Percentiles rank a stretch among this genome's conserved stretches.
These are phyloP conservation scores for Drosophila glabriapex DNA, from an alignment of 2,888 invertebrate genomes.

Conservation along the genomic window DNA sequence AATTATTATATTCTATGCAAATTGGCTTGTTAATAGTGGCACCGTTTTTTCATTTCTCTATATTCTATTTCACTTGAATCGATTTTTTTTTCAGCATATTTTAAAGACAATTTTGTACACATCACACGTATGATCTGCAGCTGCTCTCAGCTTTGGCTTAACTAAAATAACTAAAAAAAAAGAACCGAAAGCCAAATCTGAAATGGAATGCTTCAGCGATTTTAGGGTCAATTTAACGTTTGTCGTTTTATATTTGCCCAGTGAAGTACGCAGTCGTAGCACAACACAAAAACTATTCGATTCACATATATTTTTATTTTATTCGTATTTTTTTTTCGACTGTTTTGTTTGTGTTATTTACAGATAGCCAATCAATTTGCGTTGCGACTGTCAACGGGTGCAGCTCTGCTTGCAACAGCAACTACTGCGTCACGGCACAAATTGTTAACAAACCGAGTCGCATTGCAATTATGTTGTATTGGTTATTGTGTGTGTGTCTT, in stretches of 20 bases:
- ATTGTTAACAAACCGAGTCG: conserved; percentile 49
- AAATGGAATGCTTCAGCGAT: conserved; percentile 68
- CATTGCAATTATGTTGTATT: conserved; percentile 73
- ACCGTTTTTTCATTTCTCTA: not conserved
- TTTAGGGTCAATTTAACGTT: conserved; percentile 80
- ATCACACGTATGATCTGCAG: conserved; percentile 12
- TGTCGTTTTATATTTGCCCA: conserved; percentile 66
- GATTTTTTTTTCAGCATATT: conserved; percentile 1
- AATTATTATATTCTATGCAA: conserved; percentile 37
- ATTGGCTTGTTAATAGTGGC: conserved; percentile 40
- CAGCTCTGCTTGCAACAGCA: conserved; percentile 49
- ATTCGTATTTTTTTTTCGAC: conserved; percentile 8
- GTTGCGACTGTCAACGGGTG: conserved; percentile 59
- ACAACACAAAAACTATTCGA: conserved; percentile 34
- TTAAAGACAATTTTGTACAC: not conserved
- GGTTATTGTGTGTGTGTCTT: conserved; percentile 20
- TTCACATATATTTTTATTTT: conserved; percentile 24
- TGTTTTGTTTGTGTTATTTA: conserved; percentile 19
- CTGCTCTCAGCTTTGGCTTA: not conserved
- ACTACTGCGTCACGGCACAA: conserved; percentile 33
- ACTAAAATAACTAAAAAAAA: conserved; percentile 9
- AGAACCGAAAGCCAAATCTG: conserved; percentile 9
- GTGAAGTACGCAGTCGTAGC: conserved; percentile 42
- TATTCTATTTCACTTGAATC: conserved; percentile 16
- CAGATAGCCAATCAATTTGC: conserved; percentile 52